These are phyloP conservation scores for Toxotes lorentzi DNA, from an alignment of 2,797 vertebrate species.

Conservation along the genomic window DNA sequence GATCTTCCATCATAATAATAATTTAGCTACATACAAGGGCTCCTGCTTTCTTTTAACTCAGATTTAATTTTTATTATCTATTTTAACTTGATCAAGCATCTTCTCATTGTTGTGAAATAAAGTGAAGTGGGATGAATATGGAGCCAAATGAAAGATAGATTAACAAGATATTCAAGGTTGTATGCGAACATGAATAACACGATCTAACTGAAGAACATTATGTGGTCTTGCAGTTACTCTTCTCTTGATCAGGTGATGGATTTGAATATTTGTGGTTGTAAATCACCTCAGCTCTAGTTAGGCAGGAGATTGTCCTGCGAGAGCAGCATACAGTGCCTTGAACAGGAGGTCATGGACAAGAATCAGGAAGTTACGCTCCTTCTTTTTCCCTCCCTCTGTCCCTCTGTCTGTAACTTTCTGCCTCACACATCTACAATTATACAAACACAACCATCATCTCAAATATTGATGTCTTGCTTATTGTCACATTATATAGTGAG, in stretches of 20 bases:
- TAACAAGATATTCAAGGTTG: slow-evolving; percentile 8
- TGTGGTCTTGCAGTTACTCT: background rate
- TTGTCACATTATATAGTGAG: background rate
- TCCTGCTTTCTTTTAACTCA: background rate
- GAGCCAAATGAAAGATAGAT: slow-evolving; percentile 9
- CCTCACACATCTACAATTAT: background rate
- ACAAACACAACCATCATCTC: background rate
- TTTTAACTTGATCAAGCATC: background rate
- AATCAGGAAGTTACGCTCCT: background rate
- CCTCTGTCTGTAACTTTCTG: background rate
- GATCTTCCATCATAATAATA: slow-evolving; percentile 1
- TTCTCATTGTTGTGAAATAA: slow-evolving; percentile 3
- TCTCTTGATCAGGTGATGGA: slow-evolving; percentile 3
- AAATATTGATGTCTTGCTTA: background rate
- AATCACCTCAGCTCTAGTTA: slow-evolving; percentile 22
- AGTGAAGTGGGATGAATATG: background rate
- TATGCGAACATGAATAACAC: slow-evolving; percentile 1
- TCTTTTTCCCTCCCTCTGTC: background rate
- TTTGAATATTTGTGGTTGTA: slow-evolving; percentile 24
- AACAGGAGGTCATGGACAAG: slow-evolving; percentile 9
- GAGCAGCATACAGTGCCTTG: background rate
- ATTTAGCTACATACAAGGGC: background rate
- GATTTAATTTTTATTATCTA: too few species aligned
- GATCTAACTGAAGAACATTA: slow-evolving; percentile 17
- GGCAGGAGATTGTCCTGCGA: slow-evolving; percentile 3